phyloP scores from a whole-genome alignment of 2,888 invertebrate species.

The Yponomeuta evonymella region DNA sequence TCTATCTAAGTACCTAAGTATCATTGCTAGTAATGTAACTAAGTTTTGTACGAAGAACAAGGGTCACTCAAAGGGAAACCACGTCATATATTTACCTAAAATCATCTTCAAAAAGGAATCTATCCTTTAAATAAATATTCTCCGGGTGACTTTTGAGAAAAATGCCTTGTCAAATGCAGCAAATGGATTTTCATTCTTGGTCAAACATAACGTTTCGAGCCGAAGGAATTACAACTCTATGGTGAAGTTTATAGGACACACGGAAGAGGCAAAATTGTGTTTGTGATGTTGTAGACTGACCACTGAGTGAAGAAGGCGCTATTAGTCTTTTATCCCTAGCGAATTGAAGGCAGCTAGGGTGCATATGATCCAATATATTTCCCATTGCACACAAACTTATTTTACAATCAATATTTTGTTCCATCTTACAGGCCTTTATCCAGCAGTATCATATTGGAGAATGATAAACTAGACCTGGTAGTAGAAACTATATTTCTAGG shows the following conservation, averaged over 20 bases:
- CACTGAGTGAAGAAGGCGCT: conserved; percentile 13
- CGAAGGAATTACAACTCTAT: conserved; percentile 22
- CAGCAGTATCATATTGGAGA: too few relatives aligned
- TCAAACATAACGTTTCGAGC: conserved; percentile 21
- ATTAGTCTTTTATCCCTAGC: conserved; percentile 16
- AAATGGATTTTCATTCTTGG: conserved; percentile 38
- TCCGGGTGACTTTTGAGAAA: conserved; percentile 34
- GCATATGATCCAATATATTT: neutral
- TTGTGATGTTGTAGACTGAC: conserved; percentile 11
- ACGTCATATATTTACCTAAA: conserved; percentile 11
- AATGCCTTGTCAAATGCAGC: conserved; percentile 52
- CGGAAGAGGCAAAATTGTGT: neutral
- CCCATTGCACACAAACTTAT: too few relatives aligned
- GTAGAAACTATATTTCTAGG: too few relatives aligned
- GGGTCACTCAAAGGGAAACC: neutral
- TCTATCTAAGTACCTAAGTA: too few relatives aligned
- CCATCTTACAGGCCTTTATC: too few relatives aligned
- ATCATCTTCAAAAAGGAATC: conserved; percentile 11
- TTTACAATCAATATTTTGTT: neutral
- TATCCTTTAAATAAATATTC: conserved; percentile 12
- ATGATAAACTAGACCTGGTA: too few relatives aligned
- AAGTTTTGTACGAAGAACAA: too few relatives aligned
- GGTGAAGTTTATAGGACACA: conserved; percentile 1
- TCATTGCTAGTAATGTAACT: too few relatives aligned
- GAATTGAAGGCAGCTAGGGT: conserved; percentile 10